A percentile compares a stretch with the other conserved stretches of the same genome.
These are phyloP conservation scores for Esperia sulphurella DNA, from an alignment of 2,888 invertebrate genomes.

Conservation along the genomic window DNA sequence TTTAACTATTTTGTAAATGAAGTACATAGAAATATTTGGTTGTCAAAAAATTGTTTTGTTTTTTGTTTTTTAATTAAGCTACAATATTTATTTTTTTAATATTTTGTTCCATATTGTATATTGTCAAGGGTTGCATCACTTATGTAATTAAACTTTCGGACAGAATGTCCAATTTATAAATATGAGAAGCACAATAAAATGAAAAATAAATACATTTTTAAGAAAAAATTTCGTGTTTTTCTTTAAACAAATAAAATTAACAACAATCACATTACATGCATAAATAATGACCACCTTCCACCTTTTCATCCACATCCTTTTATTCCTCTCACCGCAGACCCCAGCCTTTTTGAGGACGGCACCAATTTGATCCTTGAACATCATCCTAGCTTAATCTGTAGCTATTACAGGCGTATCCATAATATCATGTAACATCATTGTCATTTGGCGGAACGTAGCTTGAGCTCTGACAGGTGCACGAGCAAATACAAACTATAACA, in stretches of 20 bases:
- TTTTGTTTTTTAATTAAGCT: constrained; percentile 37
- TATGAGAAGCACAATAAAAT: constrained; percentile 77
- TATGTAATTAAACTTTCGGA: constrained; percentile 58
- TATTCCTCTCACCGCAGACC: too few species aligned
- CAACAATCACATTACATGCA: too few species aligned
- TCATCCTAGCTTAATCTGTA: too few species aligned
- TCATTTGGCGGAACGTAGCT: too few species aligned
- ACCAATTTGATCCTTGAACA: too few species aligned
- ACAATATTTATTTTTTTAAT: constrained; percentile 58
- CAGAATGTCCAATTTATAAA: constrained; percentile 58
- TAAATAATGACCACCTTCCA: too few species aligned
- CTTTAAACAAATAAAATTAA: constrained; percentile 13
- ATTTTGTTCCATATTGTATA: constrained; percentile 52
- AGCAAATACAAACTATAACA: too few species aligned
- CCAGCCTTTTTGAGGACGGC: too few species aligned
- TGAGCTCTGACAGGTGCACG: too few species aligned
- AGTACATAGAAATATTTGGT: constrained; percentile 17
- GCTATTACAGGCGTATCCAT: too few species aligned
- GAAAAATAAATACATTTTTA: constrained; percentile 76
- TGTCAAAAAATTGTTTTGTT: constrained; percentile 31
- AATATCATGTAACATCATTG: too few species aligned
- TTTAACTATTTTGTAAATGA: neutral
- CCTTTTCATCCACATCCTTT: too few species aligned
- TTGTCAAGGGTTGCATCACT: constrained; percentile 51
- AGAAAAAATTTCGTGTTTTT: constrained; percentile 38